These are phyloP conservation scores for Suncus etruscus DNA, from an alignment of 2,113 vertebrate genomes.

Conservation along the genomic window DNA sequence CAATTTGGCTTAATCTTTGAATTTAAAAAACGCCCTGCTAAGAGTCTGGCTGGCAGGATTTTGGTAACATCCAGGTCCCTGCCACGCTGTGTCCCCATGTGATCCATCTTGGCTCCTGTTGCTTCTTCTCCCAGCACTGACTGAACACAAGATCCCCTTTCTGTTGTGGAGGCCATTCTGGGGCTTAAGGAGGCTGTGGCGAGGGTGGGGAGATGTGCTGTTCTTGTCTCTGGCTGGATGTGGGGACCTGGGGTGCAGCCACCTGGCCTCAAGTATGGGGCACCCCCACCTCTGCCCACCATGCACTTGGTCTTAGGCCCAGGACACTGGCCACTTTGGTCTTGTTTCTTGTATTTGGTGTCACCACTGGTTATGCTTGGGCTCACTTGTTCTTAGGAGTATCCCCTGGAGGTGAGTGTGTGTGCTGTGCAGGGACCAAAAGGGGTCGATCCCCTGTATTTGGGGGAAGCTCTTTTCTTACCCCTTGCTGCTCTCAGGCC, in stretches of 20 bases:
- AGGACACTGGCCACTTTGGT: no score
- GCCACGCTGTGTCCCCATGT: conserved; percentile 51
- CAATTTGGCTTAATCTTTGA: conserved; percentile 58
- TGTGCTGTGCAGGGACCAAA: no score
- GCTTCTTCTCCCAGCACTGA: not conserved
- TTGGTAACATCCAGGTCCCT: conserved; percentile 20
- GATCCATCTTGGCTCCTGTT: conserved; percentile 45
- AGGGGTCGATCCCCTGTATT: no score
- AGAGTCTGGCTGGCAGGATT: conserved; percentile 63
- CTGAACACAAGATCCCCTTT: not conserved
- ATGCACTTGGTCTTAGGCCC: not conserved
- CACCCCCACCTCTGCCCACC: not conserved
- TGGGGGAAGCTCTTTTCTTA: no score
- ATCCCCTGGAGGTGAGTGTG: no score
- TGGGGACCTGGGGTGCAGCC: not conserved
- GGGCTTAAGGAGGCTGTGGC: not conserved
- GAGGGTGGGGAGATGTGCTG: not conserved
- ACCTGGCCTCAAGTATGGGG: no score
- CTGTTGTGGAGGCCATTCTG: not conserved
- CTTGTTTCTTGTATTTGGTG: no score
- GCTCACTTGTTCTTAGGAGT: no score
- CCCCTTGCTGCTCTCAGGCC: no score
- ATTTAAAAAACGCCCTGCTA: conserved; percentile 47
- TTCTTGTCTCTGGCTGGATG: not conserved
- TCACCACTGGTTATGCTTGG: no score